Conservation (phyloP, 2,113 vertebrate species). For the Indicator indicator region DNA sequence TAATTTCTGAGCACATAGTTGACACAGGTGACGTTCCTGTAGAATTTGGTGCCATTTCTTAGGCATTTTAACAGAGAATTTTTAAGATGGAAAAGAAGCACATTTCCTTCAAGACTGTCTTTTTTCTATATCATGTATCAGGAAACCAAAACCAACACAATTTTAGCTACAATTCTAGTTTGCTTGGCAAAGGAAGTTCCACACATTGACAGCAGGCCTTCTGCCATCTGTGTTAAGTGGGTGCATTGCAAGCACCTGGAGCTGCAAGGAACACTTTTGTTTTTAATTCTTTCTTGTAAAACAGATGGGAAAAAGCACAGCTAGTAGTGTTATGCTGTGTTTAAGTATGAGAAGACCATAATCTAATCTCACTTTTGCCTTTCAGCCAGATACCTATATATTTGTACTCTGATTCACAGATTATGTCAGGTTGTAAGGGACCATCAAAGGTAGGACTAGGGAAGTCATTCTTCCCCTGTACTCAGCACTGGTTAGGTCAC, state of each 20-base stretch:
- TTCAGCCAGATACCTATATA: conserved; percentile 12
- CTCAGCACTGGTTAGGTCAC: too few relatives aligned
- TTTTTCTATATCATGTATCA: not conserved
- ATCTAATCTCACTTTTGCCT: not conserved
- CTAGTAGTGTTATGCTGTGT: not conserved
- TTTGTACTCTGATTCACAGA: not conserved
- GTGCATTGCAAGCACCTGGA: conserved; percentile 44
- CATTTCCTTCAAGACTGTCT: not conserved
- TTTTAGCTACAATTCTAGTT: conserved; percentile 12
- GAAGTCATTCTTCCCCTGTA: too few relatives aligned
- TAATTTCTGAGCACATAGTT: not conserved
- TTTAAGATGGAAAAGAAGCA: not conserved
- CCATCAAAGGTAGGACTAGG: too few relatives aligned
- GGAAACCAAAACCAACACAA: not conserved
- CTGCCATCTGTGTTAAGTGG: conserved; percentile 33
- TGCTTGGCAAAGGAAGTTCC: not conserved
- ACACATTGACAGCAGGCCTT: not conserved
- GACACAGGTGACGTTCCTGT: not conserved
- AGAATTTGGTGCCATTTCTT: not conserved
- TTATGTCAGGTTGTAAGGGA: too few relatives aligned
- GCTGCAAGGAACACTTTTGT: not conserved
- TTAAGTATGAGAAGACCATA: not conserved
- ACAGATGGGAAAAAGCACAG: conserved; percentile 37
- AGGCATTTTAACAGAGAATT: not conserved
- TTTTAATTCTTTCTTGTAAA: conserved; percentile 20